phyloP scores from a whole-genome alignment of 2,888 invertebrate species.

The Eupithecia exiguata region DNA sequence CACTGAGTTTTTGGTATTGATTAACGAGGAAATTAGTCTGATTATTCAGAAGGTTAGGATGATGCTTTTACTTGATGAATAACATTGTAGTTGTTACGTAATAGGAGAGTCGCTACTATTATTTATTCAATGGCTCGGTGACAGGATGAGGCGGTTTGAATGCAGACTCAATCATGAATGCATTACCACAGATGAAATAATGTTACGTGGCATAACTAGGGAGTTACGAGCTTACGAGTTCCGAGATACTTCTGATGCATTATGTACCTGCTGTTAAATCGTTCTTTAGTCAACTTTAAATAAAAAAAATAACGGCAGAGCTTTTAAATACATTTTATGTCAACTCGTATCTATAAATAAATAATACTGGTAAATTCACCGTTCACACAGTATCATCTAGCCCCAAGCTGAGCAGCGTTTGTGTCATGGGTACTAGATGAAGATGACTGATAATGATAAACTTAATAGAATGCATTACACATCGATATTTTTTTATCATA shows the following conservation, averaged over 20 bases:
- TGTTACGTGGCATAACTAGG: no score
- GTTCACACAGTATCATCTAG: no score
- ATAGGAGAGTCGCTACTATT: not conserved
- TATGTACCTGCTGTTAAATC: not conserved
- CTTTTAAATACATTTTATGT: not conserved
- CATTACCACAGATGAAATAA: no score
- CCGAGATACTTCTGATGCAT: not conserved
- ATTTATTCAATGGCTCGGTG: not conserved
- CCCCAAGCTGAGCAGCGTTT: no score
- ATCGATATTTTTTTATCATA: no score
- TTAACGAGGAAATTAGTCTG: slow-evolving; percentile 1
- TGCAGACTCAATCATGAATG: not conserved
- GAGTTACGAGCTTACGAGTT: not conserved
- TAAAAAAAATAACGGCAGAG: not conserved
- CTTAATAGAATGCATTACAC: no score
- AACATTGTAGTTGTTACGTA: slow-evolving; percentile 6
- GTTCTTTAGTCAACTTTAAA: not conserved
- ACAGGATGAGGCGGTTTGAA: not conserved
- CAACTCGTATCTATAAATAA: not conserved
- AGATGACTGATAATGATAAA: no score
- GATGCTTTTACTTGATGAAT: slow-evolving; percentile 2
- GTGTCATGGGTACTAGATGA: no score
- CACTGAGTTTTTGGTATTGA: slow-evolving; percentile 20
- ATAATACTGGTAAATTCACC: no score
- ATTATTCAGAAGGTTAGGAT: not conserved